Conservation (phyloP, 2,888 invertebrate genomes). For the Slavum lentiscoides region DNA sequence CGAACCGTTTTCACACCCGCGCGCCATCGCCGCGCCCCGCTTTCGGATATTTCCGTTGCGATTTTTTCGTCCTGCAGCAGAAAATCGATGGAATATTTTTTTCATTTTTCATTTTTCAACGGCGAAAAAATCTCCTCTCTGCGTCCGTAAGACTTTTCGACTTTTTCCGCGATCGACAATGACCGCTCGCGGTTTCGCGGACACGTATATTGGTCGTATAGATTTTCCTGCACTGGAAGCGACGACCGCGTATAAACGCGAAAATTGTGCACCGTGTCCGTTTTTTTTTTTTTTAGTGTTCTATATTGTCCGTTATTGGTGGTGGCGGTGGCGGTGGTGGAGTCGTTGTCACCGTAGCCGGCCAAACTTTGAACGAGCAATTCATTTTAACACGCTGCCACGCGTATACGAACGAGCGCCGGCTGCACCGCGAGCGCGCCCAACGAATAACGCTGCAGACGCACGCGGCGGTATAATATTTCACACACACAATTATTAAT, state of each 20-base stretch:
- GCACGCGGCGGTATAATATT: constrained; percentile 3
- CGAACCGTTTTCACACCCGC: constrained; percentile 7
- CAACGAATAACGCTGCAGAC: neutral
- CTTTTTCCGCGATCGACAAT: neutral
- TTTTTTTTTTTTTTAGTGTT: neutral
- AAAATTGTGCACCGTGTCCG: too few relatives aligned
- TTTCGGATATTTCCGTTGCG: too few relatives aligned
- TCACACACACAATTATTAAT: constrained; percentile 19
- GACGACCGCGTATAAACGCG: neutral
- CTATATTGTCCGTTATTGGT: neutral
- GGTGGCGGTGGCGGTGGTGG: neutral
- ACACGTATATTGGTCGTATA: too few relatives aligned
- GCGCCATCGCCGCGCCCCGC: too few relatives aligned
- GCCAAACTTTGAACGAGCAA: constrained; percentile 37
- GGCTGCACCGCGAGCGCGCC: neutral
- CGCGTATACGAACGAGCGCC: constrained; percentile 12
- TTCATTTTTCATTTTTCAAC: too few relatives aligned
- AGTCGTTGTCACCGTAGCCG: neutral
- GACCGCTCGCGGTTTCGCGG: too few relatives aligned
- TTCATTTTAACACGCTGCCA: neutral
- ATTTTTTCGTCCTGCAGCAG: too few relatives aligned
- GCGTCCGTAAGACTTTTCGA: too few relatives aligned
- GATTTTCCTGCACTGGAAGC: too few relatives aligned
- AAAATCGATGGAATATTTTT: too few relatives aligned
- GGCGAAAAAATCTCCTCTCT: too few relatives aligned